Base-by-base conservation (phyloP, 2,888 invertebrate genomes). In the Coenonympha arcania region DNA sequence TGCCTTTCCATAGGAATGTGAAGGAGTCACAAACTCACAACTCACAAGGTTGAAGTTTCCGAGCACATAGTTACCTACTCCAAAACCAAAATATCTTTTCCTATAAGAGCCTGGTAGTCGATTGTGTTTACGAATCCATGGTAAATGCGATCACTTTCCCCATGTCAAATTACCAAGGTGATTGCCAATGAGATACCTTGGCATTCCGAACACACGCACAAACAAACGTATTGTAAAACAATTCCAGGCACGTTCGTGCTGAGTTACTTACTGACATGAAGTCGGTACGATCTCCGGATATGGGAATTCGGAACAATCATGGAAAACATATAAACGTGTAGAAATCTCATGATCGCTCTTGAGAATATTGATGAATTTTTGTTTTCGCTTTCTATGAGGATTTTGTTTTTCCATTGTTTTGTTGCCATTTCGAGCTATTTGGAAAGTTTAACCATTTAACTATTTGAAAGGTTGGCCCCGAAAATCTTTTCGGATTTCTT, bases 251-350 rank as follows among this genome's bases (percentile, higher is more conserved):
- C 37, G 44, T 20, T 9, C 16, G 28, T 4, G 4, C 3, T 8
- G 2, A 39, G n/a, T 16, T 24, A 16, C 16, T 19, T 4, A 8
- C 3, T 8, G 2, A 39, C 16, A 26, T 24, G 22, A 11, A 26
- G 9, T 28, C 48, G 39, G 30, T 31, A 47, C 30, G 24, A 8
- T 41, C 48, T 45, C 51, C 54, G 54, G 54, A 51, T 52, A 52
- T 54, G 54, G 52, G 54, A 48, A 54, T 54, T 51, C 31, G 26
- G 54, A 48, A 13, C 54, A 36, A 41, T 28, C 45, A 52, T 41
- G 48, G 51, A 48, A 44, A 45, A 48, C 42, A 31, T 31, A 48
- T 26, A 11, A 41, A 42, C 39, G 43, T 40, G 18, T 28, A 50
- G 47, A 54, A 47, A 52, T 37, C 50, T 13, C 5, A 43, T 42